Evolutionary conservation across 2,113 vertebrate species (phyloP), one percentile per base, ranked within the genome.

Genomic region (Ardeotis arabs): DNA sequence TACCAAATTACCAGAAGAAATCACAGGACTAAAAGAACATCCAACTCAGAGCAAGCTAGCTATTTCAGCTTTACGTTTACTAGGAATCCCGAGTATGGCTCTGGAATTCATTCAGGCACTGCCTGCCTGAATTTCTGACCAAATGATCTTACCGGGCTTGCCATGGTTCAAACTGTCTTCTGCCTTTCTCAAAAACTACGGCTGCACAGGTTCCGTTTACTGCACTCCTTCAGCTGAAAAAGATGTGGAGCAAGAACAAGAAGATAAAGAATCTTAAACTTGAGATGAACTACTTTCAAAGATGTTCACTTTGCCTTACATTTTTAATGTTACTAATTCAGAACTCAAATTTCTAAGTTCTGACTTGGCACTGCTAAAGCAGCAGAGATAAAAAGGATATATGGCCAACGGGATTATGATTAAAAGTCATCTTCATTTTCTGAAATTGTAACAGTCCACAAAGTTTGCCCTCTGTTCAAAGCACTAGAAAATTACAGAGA

Each of bases 111-210:
- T 60, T 82, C 14, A 93, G 93, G 95, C 82, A 50, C 72, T 70
- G 80, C 79, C 75, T 93, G 93, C 88, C 93, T 93, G 58, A 79
- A 29, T 55, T 90, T 85, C 91, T 90, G 92, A 95, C 70, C 86
- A 93, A 68, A 80, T 44, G 12, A 93, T 97, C 97, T 97, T 97
- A 97, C 97, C 97, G 93, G 97, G 92, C n/a, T 96, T 80, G 97
- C 96, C 97, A 97, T 96, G 50, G 83, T 63, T 95, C 78, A 92
- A 90, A 66, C n/a, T 67, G 70, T 58, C 84, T 77, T 94, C 93
- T 20, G 63, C n/a, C 63, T 53, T 37, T 55, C 87, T 79, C 1
- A 0, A 86, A 9, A 56, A 69, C 25, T 9, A 27, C 2, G 1
- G 37, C 37, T 22, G 70, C 47, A 17, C 74, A 33, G 50, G 53